These are phyloP conservation scores for Eretmocerus hayati DNA, from an alignment of 2,888 invertebrate species.

Conservation along the genomic window DNA sequence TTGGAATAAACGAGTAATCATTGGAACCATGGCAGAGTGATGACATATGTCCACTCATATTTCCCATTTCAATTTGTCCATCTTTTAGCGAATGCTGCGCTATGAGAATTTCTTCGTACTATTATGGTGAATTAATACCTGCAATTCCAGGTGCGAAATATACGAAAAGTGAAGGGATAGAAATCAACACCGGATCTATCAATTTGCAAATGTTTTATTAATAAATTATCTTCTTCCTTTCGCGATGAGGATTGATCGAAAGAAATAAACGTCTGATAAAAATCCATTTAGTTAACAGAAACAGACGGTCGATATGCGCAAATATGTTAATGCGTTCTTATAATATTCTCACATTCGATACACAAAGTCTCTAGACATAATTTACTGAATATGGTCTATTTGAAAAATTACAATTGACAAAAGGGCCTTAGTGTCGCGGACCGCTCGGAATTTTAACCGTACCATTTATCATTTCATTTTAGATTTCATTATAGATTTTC, in stretches of 20 bases:
- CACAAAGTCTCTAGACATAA: slow-evolving; percentile 32
- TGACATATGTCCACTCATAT: too few species aligned
- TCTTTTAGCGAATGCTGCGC: too few species aligned
- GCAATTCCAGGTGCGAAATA: too few species aligned
- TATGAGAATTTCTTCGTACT: too few species aligned
- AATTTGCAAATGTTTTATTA: slow-evolving; percentile 47
- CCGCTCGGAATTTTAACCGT: slow-evolving; percentile 36
- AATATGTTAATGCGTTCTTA: too few species aligned
- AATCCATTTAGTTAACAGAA: slow-evolving; percentile 41
- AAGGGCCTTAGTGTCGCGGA: slow-evolving; percentile 38
- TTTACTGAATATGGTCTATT: slow-evolving; percentile 35
- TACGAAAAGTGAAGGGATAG: too few species aligned
- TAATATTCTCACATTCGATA: slow-evolving; percentile 16
- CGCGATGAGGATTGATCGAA: slow-evolving; percentile 38
- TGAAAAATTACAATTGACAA: slow-evolving; percentile 45
- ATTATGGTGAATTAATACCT: too few species aligned
- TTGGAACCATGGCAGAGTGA: too few species aligned
- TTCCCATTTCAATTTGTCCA: too few species aligned
- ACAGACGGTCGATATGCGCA: slow-evolving; percentile 36
- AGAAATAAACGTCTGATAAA: slow-evolving; percentile 44
- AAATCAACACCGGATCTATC: slow-evolving; percentile 10
- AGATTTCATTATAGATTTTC: not conserved
- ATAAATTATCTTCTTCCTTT: slow-evolving; percentile 44
- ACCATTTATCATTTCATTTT: slow-evolving; percentile 2
- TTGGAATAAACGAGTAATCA: too few species aligned